These are phyloP conservation scores for Menidia menidia DNA, from an alignment of 2,797 vertebrate genomes.

Conservation along the genomic window DNA sequence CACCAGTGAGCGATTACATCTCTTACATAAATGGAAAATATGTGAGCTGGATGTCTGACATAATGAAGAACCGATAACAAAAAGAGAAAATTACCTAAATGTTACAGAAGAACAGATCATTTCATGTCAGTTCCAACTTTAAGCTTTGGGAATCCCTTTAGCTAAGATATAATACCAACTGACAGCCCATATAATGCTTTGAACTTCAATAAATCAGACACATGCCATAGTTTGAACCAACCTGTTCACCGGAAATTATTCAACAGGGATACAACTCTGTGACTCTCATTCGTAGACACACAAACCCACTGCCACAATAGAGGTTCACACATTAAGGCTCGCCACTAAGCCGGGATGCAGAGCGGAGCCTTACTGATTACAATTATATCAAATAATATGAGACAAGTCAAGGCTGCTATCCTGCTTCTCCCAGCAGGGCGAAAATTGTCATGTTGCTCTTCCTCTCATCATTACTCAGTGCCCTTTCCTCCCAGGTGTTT, in stretches of 20 bases:
- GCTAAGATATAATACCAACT: too few species aligned
- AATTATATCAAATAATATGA: constrained; percentile 32
- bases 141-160: too few species aligned
- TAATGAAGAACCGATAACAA: not conserved
- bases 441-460: constrained; percentile 46
- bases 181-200: not conserved
- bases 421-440: constrained; percentile 41
- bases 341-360: constrained; percentile 40
- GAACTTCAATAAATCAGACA: not conserved
- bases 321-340: constrained; percentile 42
- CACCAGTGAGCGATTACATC: constrained; percentile 8
- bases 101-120: too few species aligned
- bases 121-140: too few species aligned
- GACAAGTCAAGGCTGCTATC: constrained; percentile 47
- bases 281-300: constrained; percentile 27
- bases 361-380: constrained; percentile 50
- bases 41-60: not conserved
- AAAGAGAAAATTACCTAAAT: not conserved
- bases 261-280: constrained; percentile 10
- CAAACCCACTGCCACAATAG: constrained; percentile 20
- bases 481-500: constrained; percentile 33
- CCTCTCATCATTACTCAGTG: constrained; percentile 34
- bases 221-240: constrained; percentile 25
- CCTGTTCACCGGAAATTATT: constrained; percentile 28
- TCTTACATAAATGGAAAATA: not conserved